Conservation (phyloP, 2,888 invertebrate species). For the Cylloceria caligata region DNA sequence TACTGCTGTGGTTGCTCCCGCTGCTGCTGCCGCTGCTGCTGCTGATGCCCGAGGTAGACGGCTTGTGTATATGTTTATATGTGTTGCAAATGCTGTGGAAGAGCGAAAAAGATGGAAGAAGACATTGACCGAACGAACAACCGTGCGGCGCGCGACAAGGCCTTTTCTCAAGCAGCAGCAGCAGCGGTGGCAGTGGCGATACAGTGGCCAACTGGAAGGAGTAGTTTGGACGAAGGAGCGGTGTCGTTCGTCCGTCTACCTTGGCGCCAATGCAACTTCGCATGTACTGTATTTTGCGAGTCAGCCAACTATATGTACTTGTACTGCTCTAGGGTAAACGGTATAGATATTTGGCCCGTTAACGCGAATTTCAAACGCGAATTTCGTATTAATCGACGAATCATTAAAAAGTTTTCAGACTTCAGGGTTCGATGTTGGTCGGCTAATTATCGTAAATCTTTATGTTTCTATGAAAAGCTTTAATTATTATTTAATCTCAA, state of each 20-base stretch:
- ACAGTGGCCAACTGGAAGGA: slow-evolving; percentile 79
- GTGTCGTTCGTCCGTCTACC: slow-evolving; percentile 22
- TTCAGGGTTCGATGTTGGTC: too few species aligned
- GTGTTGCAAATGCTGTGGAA: slow-evolving; percentile 56
- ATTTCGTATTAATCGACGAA: too few species aligned
- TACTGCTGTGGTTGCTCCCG: slow-evolving; percentile 17
- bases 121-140: slow-evolving; percentile 84
- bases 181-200: slow-evolving; percentile 47
- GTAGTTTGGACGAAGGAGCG: slow-evolving; percentile 23
- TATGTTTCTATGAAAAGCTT: too few species aligned
- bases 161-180: slow-evolving; percentile 66
- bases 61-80: slow-evolving; percentile 28
- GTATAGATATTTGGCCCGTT: too few species aligned
- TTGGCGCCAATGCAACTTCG: slow-evolving; percentile 58
- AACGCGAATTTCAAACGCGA: too few species aligned
- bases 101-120: slow-evolving; percentile 77
- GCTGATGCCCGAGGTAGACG: slow-evolving; percentile 33
- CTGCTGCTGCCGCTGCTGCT: slow-evolving; percentile 19
- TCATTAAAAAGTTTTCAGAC: too few species aligned
- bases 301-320: background rate
- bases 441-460: too few species aligned
- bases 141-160: slow-evolving; percentile 80
- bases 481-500: too few species aligned
- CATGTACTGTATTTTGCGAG: background rate
- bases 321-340: background rate